These are phyloP conservation scores for Phalanger gymnotis DNA, from an alignment of 2,797 vertebrate genomes.

Conservation along the genomic window DNA sequence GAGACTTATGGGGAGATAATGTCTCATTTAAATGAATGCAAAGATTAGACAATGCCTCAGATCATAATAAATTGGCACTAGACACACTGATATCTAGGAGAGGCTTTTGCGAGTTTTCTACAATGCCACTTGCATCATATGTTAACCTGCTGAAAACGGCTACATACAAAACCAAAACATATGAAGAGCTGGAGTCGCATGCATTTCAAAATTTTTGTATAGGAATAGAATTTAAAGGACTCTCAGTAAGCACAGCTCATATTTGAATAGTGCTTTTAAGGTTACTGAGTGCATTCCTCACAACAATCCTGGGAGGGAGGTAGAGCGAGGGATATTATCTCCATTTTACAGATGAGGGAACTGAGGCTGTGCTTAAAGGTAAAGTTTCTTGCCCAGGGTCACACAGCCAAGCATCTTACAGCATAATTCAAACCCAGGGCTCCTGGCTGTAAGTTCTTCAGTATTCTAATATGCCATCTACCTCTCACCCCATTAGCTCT, in stretches of 20 bases:
- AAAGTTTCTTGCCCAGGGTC: neutral
- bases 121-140: neutral
- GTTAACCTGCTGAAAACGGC: neutral
- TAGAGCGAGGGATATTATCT: neutral
- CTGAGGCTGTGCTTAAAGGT: neutral
- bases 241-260: neutral
- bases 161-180: neutral
- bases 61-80: slow-evolving; percentile 49
- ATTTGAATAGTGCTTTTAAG: neutral
- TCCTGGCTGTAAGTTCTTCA: neutral
- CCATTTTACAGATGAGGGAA: neutral
- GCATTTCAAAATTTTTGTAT: neutral
- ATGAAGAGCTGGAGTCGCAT: neutral
- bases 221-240: neutral
- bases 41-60: slow-evolving; percentile 24
- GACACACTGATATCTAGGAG: neutral
- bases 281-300: neutral
- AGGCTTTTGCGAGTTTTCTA: neutral
- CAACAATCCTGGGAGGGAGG: neutral
- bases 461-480: neutral
- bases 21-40: slow-evolving; percentile 35
- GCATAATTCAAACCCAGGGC: neutral
- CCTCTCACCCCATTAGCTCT: neutral
- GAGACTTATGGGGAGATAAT: neutral
- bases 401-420: neutral